Evolutionary conservation across 2,113 vertebrate species (phyloP), one percentile per base, ranked within the genome.

Genomic region (Seriola dumerili): DNA sequence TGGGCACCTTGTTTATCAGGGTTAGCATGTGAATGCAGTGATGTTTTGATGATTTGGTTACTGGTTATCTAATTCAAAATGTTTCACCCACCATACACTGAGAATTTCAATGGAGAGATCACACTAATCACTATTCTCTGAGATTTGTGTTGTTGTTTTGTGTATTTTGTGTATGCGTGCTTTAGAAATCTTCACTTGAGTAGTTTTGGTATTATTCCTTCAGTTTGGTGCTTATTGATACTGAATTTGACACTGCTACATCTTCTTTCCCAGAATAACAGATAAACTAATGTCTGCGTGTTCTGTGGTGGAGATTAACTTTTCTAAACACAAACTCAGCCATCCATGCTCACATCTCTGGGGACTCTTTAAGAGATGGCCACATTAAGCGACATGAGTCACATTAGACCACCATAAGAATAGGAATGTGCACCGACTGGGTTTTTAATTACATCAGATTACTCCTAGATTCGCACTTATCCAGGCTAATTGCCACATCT

Each of bases 371-470:
- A 72, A 38, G 71, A 68, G 13, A 57, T 23, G 57, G 64, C 34
- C 46, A 73, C 66, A 82, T 79, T 72, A 72, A 72, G 32, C 8
- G 21, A 69, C 42, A 55, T 8, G 62, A 82, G 57, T 72, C 67
- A 29, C 85, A 87, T 88, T 71, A 82, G 59, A 62, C 67, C 34
- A 23, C 21, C 38, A 48, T 44, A 81, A 83, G 73, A 83, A 85
- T 25, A 61, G 38, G 44, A 82, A 71, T 80, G 54, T 29, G 40
- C 14, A 8, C n/a, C 3, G 59, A 44, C 72, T 69, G 70, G 44
- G 21, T 80, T 91, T 90, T 89, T 90, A 89, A 92, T 88, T 80
- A 84, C 78, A 74, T 62, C 17, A 84, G 87, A 91, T 92, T 80
- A 87, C 74, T 86, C 46, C 4, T 65, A 36, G 77, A 88, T 75